A percentile compares a stretch with the other conserved stretches of the same genome.
Evolutionary conservation across 2,113 vertebrate genomes (phyloP).

Genomic region (Paracanthobrama guichenoti): DNA sequence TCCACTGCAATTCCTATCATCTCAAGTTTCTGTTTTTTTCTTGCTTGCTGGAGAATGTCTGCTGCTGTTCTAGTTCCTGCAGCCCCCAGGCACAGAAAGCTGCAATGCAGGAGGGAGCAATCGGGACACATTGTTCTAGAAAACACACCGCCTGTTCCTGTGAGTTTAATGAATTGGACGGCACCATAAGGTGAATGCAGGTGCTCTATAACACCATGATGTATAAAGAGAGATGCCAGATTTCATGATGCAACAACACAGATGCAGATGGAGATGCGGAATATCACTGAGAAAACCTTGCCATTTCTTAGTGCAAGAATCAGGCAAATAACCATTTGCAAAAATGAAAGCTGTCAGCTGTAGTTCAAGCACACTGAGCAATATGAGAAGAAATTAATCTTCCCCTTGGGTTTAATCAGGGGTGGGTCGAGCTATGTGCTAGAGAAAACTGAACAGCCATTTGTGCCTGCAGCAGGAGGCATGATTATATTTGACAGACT

Average conservation of each 20-base stretch:
- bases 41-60: constrained; percentile 40
- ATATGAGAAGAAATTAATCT: constrained; percentile 27
- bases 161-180: constrained; percentile 35
- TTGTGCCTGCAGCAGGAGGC: constrained; percentile 12
- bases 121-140: constrained; percentile 9
- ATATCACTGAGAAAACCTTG: not conserved
- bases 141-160: constrained; percentile 14
- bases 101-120: constrained; percentile 1
- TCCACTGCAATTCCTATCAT: constrained; percentile 20
- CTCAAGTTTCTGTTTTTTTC: not conserved
- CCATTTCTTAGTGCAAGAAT: not conserved
- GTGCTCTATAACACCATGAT: constrained; percentile 27
- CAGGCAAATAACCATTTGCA: constrained; percentile 6
- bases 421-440: not conserved
- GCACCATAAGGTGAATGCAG: constrained; percentile 46
- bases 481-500: constrained; percentile 23
- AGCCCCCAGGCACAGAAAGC: constrained; percentile 7
- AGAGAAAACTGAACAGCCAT: constrained; percentile 26
- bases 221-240: constrained; percentile 2
- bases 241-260: not conserved
- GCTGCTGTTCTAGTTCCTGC: constrained; percentile 38
- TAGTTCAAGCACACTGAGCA: constrained; percentile 11
- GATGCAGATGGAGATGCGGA: not conserved
- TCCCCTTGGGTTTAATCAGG: constrained; percentile 36
- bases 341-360: constrained; percentile 9